A percentile compares a stretch with the other conserved stretches of the same genome.
Conservation (phyloP, 2,888 invertebrate species). For the Lysandra bellargus region DNA sequence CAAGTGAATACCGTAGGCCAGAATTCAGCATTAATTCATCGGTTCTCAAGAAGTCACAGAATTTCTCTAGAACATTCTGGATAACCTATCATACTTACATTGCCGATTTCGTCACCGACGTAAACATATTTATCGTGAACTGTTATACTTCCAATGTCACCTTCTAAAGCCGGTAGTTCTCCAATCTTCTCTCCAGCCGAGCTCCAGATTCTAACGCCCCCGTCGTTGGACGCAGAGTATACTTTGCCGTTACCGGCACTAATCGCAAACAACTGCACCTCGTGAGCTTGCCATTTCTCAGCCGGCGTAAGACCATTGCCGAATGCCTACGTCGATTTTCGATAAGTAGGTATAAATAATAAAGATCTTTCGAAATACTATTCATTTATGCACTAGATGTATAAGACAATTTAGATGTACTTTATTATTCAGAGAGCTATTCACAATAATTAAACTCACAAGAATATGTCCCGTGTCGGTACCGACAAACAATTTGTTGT, state of each 20-base stretch:
- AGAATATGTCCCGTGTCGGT: conserved; percentile 64
- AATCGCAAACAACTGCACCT: conserved; percentile 81
- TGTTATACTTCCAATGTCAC: conserved; percentile 60
- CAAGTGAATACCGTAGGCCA: background rate
- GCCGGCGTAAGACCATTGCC: conserved; percentile 55
- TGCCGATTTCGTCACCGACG: conserved; percentile 82
- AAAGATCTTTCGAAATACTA: background rate
- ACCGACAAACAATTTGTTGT: conserved; percentile 61
- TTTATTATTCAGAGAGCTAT: background rate
- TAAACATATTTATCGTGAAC: conserved; percentile 72
- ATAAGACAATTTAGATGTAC: background rate
- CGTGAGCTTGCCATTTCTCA: conserved; percentile 79
- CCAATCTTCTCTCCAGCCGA: conserved; percentile 57
- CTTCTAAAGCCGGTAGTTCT: conserved; percentile 63
- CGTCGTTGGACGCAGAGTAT: conserved; percentile 84
- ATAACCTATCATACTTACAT: conserved; percentile 66
- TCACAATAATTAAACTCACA: conserved; percentile 50
- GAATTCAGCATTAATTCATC: background rate
- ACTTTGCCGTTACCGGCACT: conserved; percentile 71
- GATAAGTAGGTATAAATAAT: background rate
- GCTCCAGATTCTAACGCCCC: conserved; percentile 81
- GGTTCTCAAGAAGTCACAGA: background rate
- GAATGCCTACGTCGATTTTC: conserved; percentile 50
- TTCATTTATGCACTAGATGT: background rate
- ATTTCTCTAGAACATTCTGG: background rate